Conservation (phyloP, 2,888 invertebrate genomes). For the Romanomermis culicivorax region DNA sequence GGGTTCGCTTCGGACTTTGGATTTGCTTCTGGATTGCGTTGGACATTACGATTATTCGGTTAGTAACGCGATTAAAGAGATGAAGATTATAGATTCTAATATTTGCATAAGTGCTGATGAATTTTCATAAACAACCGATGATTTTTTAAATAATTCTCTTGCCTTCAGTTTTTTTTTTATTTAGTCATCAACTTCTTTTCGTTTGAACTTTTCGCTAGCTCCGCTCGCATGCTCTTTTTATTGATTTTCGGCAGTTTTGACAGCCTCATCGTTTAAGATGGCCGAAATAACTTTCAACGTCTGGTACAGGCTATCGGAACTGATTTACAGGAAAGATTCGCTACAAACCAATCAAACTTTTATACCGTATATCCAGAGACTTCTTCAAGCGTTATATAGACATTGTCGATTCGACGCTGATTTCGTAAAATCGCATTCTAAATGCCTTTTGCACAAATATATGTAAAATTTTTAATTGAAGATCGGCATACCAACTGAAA, state of each 20-base stretch:
- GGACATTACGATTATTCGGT: slow-evolving; percentile 96
- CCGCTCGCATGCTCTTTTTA: no score
- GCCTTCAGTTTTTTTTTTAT: no score
- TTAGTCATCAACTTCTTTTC: no score
- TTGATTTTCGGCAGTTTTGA: no score
- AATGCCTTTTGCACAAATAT: no score
- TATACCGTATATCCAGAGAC: slow-evolving; percentile 65
- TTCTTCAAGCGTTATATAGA: slow-evolving; percentile 65
- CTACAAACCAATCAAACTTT: slow-evolving; percentile 58
- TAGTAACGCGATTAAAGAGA: no score
- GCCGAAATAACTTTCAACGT: slow-evolving; percentile 75
- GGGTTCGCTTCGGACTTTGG: slow-evolving; percentile 50
- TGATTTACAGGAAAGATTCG: slow-evolving; percentile 64
- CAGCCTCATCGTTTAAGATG: slow-evolving; percentile 36
- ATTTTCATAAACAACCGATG: no score
- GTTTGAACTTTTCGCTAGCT: no score
- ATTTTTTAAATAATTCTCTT: no score
- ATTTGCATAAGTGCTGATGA: no score
- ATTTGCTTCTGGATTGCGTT: slow-evolving; percentile 68
- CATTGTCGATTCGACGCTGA: slow-evolving; percentile 93
- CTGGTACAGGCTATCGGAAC: slow-evolving; percentile 87
- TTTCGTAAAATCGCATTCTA: slow-evolving; percentile 38
- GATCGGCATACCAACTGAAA: slow-evolving; percentile 54
- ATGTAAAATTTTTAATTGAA: no score
- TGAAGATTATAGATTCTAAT: no score